Evolutionary conservation across 2,888 invertebrate species (phyloP).

Genomic region (Sminthurinus aureus): DNA sequence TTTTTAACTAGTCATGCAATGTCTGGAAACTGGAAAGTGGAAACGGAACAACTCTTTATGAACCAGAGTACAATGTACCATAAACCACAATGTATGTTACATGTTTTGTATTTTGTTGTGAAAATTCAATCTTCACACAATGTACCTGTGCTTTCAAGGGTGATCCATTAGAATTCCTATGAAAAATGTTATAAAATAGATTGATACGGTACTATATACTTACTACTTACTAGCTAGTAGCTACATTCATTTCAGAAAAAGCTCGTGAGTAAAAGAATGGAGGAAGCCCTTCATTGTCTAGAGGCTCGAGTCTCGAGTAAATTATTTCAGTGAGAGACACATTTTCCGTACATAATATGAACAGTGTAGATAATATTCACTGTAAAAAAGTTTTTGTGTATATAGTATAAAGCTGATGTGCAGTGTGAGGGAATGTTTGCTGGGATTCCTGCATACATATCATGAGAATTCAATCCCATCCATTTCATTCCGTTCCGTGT

Average conservation of each 20-base stretch:
- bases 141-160: neutral
- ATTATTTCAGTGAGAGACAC: slow-evolving; percentile 9
- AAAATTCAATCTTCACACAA: neutral
- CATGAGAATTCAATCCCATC: too few relatives aligned
- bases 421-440: slow-evolving; percentile 24
- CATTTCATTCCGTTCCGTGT: slow-evolving; percentile 1
- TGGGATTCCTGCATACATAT: neutral
- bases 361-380: too few relatives aligned
- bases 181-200: neutral
- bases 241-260: neutral
- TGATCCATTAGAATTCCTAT: neutral
- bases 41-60: neutral
- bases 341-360: too few relatives aligned
- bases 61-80: neutral
- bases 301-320: slow-evolving; percentile 9
- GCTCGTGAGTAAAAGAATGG: slow-evolving; percentile 19
- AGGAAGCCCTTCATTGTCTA: slow-evolving; percentile 10
- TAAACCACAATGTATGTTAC: neutral
- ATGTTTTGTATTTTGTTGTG: neutral
- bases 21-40: neutral
- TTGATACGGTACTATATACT: neutral
- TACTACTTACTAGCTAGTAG: neutral
- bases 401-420: neutral
- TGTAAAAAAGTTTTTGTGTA: neutral
- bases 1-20: too few relatives aligned